Base-by-base conservation (phyloP, 2,888 invertebrate genomes). In the Apodemia duryi region DNA sequence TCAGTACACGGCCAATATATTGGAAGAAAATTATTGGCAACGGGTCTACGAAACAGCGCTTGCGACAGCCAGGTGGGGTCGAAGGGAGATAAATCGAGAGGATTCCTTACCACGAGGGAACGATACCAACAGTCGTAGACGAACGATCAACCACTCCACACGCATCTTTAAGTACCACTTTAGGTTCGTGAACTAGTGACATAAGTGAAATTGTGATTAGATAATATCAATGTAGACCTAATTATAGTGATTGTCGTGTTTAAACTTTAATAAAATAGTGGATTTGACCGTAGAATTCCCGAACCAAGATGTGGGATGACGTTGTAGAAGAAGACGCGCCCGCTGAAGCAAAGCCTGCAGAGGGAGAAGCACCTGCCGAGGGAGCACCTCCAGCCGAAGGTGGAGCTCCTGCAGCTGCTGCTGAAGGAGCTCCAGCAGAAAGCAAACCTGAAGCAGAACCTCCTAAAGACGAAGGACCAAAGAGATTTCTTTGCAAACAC, bases 401-500 rank as follows among this genome's bases (percentile, higher is more conserved):
- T 7, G 72, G 76, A 0, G 74, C 71, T 3, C 67, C 72, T 1
- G 72, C 76, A 0, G 74, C 71, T 2, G 67, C 72, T 2, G 74
- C 77, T 0, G 73, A 69, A 3, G 72, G 69, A 2, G 75, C 78
- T 9, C 76, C 77, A 6, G 84, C 77, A 13, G 92, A 81, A 52
- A 88, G 84, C 61, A 84, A 81, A 43, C 83, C 85, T 7, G 93
- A 79, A 52, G 93, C 90, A 2, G 92, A 88, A 62, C 87, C 84
- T 2, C 90, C 85, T 2, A 78, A 79, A 82, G 93, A 85, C 82
- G 88, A 77, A 71, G 93, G 94, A 74, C 94, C 95, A 73, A 95
- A 93, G 75, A 94, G 95, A 75, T 92, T 96, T 65, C 91, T 96
- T 71, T 95, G 95, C 89, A 95, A 94, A 81, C 96, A 97, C 80